Evolutionary conservation across 2,113 vertebrate genomes (phyloP).

Genomic region (Triplophysa dalaica): DNA sequence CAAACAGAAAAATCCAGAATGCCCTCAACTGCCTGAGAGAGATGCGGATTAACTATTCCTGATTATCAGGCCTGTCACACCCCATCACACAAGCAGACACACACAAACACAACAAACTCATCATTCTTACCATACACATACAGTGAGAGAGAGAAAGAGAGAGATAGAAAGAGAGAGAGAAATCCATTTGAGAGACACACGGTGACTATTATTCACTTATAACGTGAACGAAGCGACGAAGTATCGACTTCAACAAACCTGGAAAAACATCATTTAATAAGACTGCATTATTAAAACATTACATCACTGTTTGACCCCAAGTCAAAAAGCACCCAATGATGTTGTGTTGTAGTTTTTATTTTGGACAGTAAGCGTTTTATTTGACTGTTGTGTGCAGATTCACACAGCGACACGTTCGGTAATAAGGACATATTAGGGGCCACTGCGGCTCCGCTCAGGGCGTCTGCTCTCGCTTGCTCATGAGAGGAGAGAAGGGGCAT

Average conservation of each 20-base stretch:
- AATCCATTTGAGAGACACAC: not conserved
- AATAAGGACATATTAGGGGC: constrained; percentile 30
- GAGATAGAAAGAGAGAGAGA: not conserved
- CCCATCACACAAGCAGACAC: not conserved
- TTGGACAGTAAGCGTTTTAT: no score
- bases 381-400: not conserved
- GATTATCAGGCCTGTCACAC: constrained; percentile 34
- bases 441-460: constrained; percentile 24
- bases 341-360: not conserved
- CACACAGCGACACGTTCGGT: constrained; percentile 9
- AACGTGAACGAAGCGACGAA: not conserved
- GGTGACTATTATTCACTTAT: not conserved
- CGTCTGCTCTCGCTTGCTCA: constrained; percentile 32
- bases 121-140: not conserved
- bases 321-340: not conserved
- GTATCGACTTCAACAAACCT: no score
- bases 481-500: constrained; percentile 24
- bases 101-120: not conserved
- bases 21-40: not conserved
- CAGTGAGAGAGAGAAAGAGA: not conserved
- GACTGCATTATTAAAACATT: not conserved
- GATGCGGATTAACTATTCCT: constrained; percentile 32
- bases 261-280: not conserved
- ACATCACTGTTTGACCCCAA: not conserved
- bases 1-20: constrained; percentile 13